Conservation (phyloP, 2,113 vertebrate genomes). For the Pedionomus torquatus region DNA sequence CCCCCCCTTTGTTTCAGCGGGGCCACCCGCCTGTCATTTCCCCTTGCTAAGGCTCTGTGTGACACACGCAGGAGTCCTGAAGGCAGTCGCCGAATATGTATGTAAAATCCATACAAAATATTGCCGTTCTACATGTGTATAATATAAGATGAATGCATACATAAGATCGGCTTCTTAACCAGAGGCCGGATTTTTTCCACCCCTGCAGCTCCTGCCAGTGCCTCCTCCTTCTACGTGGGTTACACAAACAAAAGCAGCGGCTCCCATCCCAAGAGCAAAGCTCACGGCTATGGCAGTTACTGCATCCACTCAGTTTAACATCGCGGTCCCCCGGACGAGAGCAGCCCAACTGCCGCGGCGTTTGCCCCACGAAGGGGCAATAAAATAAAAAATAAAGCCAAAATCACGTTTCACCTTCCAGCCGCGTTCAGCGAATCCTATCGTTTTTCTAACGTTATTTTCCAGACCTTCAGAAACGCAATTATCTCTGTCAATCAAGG, state of each 20-base stretch:
- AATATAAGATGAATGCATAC: no score
- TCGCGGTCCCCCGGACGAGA: neutral
- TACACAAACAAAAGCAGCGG: neutral
- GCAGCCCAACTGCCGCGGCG: neutral
- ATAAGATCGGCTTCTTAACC: neutral
- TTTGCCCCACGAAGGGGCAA: neutral
- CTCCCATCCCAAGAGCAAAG: neutral
- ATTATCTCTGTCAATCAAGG: neutral
- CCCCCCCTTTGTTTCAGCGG: neutral
- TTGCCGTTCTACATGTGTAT: neutral
- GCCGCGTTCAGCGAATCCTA: neutral
- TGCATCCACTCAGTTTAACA: no score
- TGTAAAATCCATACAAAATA: neutral
- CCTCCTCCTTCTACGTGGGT: neutral
- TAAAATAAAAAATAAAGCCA: neutral
- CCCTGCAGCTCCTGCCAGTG: neutral
- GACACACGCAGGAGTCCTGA: neutral
- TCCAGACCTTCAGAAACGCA: neutral
- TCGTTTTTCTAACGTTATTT: neutral
- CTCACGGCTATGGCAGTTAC: neutral
- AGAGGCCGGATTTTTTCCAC: neutral
- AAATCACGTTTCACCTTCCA: neutral
- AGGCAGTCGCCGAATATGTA: accelerated
- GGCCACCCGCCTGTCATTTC: neutral
- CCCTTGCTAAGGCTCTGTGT: neutral